A percentile compares a stretch with the other conserved stretches of the same genome.
Evolutionary conservation across 1,140 invertebrate genomes (phyloP).

Genomic region (Lepidurus couesii): DNA sequence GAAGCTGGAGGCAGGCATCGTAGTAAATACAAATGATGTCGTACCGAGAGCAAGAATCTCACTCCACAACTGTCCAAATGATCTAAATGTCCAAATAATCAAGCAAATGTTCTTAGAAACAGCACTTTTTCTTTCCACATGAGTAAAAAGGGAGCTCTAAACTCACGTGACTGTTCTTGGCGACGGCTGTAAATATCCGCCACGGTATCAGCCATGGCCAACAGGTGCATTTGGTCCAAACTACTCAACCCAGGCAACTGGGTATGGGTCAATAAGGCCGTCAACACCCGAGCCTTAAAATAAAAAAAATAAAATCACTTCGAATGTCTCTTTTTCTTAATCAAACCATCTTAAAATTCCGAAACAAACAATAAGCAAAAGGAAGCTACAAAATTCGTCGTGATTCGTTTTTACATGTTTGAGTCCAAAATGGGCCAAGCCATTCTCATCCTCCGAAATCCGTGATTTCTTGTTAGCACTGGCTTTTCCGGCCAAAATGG

Average conservation of each 20-base stretch:
- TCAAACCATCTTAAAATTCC: conserved; percentile 30
- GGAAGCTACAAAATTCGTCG: not conserved
- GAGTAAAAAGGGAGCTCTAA: not conserved
- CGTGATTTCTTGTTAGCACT: not conserved
- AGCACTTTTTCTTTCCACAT: not conserved
- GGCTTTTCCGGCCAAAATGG: not conserved
- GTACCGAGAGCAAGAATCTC: conserved; percentile 92
- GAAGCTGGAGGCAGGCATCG: conserved; percentile 83
- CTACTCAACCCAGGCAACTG: conserved; percentile 94
- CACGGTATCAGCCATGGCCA: conserved; percentile 95
- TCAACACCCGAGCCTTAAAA: conserved; percentile 52
- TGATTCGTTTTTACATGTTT: conserved; percentile 54
- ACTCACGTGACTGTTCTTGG: not conserved
- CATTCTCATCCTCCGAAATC: conserved; percentile 53
- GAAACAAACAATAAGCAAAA: not conserved
- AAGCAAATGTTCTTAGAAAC: conserved; percentile 34
- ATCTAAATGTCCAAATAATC: conserved; percentile 49
- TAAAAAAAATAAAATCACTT: conserved; percentile 36
- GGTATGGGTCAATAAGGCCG: conserved; percentile 30
- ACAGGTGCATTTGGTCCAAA: conserved; percentile 97
- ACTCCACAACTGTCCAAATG: conserved; percentile 96
- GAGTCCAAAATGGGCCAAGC: conserved; percentile 73
- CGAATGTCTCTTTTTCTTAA: not conserved
- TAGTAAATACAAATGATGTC: conserved; percentile 93
- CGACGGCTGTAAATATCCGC: conserved; percentile 47